Conservation (phyloP, 2,113 vertebrate genomes). For the Pipra filicauda region DNA sequence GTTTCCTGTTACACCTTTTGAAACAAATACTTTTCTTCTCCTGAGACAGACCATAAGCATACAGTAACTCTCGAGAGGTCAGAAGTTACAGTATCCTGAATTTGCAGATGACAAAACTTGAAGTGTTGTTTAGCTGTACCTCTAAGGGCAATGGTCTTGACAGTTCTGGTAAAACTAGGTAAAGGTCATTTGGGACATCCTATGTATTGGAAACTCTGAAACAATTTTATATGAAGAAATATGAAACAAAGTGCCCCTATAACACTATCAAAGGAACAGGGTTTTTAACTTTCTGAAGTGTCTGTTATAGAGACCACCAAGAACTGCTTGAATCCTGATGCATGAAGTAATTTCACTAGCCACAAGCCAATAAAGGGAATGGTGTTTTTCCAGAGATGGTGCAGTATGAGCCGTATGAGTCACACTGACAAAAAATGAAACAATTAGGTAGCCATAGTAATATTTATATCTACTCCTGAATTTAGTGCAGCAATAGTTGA, state of each 20-base stretch:
- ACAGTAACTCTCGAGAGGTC: not conserved
- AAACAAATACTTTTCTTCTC: not conserved
- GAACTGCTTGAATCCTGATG: not conserved
- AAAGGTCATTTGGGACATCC: not conserved
- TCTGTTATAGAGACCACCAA: not conserved
- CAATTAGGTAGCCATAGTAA: not conserved
- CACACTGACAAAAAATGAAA: not conserved
- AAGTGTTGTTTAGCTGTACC: not conserved
- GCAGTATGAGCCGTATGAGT: rapidly evolving
- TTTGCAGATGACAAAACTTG: not conserved
- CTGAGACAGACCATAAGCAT: not conserved
- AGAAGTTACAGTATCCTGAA: not conserved
- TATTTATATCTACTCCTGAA: not conserved
- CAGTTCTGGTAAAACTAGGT: not conserved
- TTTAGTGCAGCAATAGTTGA: not conserved
- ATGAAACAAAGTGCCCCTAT: not conserved
- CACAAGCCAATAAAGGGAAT: not conserved
- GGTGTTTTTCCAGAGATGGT: not conserved
- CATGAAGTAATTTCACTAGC: not conserved
- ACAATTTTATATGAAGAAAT: not conserved
- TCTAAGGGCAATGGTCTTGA: not conserved
- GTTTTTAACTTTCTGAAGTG: not conserved
- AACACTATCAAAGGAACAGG: not conserved
- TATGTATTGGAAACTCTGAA: constrained; percentile 24
- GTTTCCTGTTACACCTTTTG: not conserved